A percentile compares a stretch with the other conserved stretches of the same genome.
Conservation (phyloP, 92 coral and sea anemone species). For the Palythoa caribaeorum region DNA sequence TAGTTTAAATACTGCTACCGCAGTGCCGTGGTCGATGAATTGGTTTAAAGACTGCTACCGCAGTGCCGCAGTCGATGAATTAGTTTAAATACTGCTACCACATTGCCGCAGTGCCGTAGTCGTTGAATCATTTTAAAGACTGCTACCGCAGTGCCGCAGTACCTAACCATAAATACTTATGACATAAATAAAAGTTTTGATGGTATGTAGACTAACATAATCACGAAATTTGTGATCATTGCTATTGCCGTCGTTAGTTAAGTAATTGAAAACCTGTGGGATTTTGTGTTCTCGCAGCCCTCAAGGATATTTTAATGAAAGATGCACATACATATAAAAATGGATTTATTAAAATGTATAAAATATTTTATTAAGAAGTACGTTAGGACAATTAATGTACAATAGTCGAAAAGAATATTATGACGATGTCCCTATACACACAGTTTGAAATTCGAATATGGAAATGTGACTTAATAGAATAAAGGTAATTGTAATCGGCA, state of each 20-base stretch:
- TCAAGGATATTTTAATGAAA: slow-evolving; percentile 15
- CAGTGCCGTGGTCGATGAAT: too few relatives aligned
- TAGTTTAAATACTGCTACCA: not conserved
- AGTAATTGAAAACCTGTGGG: slow-evolving; percentile 1
- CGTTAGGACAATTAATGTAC: not conserved
- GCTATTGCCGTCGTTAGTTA: not conserved
- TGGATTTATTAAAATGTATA: not conserved
- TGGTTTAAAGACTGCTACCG: too few relatives aligned
- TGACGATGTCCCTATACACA: slow-evolving; percentile 1
- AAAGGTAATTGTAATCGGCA: slow-evolving; percentile 17
- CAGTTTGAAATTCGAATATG: slow-evolving; percentile 6
- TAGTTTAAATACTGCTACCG: too few relatives aligned
- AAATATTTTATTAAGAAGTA: slow-evolving; percentile 19
- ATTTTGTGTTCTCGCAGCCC: not conserved
- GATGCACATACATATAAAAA: slow-evolving; percentile 5
- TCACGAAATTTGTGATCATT: not conserved
- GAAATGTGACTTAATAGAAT: slow-evolving; percentile 8
- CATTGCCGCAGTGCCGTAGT: not conserved
- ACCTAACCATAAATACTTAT: not conserved
- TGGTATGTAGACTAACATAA: not conserved
- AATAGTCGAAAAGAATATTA: slow-evolving; percentile 5
- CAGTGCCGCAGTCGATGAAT: not conserved
- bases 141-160: slow-evolving; percentile 9
- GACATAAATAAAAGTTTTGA: not conserved
- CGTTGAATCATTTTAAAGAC: not conserved